These are phyloP conservation scores for Scartelaos histophorus DNA, from an alignment of 2,113 vertebrate genomes.

Conservation along the genomic window DNA sequence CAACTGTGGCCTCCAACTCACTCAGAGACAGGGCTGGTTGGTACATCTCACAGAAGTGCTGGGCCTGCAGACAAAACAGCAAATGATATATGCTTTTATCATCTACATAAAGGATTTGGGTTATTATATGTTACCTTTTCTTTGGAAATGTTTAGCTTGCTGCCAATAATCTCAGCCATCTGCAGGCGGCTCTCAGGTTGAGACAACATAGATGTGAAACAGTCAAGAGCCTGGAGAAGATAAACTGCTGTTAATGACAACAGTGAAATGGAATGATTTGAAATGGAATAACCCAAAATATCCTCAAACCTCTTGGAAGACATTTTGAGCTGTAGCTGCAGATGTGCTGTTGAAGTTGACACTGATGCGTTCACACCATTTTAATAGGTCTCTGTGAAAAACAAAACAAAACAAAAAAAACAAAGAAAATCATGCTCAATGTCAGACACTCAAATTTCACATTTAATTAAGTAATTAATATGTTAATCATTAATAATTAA, in stretches of 20 bases:
- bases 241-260: not conserved
- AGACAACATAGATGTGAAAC: constrained; percentile 95
- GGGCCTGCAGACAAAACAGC: constrained; percentile 72
- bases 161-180: constrained; percentile 92
- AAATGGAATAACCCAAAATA: not conserved
- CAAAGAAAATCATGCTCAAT: not conserved
- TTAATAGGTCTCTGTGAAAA: constrained; percentile 94
- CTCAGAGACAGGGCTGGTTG: constrained; percentile 85
- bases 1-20: constrained; percentile 85
- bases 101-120: not conserved
- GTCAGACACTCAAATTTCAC: too few relatives aligned
- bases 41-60: constrained; percentile 90
- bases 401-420: not conserved
- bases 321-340: constrained; percentile 79
- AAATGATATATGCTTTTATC: not conserved
- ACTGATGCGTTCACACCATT: constrained; percentile 93
- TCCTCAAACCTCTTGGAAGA: constrained; percentile 90
- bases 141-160: constrained; percentile 93
- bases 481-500: too few relatives aligned
- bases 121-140: constrained; percentile 82
- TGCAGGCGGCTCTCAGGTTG: constrained; percentile 78
- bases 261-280: not conserved
- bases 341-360: constrained; percentile 84
- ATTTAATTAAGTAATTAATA: too few relatives aligned
- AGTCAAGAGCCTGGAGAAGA: constrained; percentile 87